Conservation (phyloP, 1,140 invertebrate genomes). For the Tetramorium alpestre region DNA sequence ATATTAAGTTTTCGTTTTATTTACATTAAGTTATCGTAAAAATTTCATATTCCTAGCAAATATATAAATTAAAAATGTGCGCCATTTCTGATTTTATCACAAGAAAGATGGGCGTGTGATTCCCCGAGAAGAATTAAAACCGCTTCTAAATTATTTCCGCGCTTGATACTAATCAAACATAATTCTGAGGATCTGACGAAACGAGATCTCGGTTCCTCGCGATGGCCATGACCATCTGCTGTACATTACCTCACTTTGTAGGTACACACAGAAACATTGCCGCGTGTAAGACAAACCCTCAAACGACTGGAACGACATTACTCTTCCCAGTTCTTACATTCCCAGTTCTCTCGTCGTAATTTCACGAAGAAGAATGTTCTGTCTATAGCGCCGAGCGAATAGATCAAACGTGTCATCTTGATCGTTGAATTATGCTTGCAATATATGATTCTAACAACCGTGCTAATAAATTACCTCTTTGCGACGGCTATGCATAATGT, state of each 20-base stretch:
- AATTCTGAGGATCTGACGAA: constrained; percentile 68
- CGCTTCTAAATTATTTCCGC: constrained; percentile 58
- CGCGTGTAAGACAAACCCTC: constrained; percentile 60
- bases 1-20: no score
- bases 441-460: constrained; percentile 7
- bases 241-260: constrained; percentile 62
- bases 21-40: not conserved
- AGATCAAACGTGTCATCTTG: constrained; percentile 40
- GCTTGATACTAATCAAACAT: constrained; percentile 56
- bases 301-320: constrained; percentile 65
- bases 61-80: not conserved
- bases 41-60: not conserved
- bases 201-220: constrained; percentile 69
- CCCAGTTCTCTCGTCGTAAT: not conserved
- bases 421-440: constrained; percentile 38
- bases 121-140: constrained; percentile 36
- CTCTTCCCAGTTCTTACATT: constrained; percentile 44
- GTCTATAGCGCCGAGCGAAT: constrained; percentile 35
- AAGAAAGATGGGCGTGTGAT: not conserved
- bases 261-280: constrained; percentile 51
- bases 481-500: not conserved
- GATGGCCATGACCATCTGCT: constrained; percentile 63
- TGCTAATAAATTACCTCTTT: constrained; percentile 20
- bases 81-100: not conserved
- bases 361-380: constrained; percentile 42